These are phyloP conservation scores for Invenusta paracnida DNA, from an alignment of 2,888 invertebrate species.

Conservation along the genomic window DNA sequence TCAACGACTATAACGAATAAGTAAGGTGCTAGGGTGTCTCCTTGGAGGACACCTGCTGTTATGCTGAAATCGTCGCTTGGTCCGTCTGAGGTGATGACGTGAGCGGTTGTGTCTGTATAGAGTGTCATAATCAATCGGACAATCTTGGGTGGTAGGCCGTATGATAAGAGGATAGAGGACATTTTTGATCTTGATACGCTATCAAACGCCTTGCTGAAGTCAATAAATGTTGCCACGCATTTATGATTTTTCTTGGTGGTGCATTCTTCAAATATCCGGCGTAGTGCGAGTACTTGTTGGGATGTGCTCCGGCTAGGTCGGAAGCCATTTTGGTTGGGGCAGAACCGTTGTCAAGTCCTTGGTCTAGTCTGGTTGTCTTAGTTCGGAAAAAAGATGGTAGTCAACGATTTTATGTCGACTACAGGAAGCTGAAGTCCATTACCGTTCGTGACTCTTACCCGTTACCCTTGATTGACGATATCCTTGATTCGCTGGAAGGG, in stretches of 20 bases:
- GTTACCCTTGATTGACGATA: no score
- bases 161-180: neutral
- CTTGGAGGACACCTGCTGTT: conserved; percentile 8
- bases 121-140: neutral
- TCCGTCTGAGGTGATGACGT: neutral
- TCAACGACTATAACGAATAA: neutral
- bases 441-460: no score
- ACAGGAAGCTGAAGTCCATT: no score
- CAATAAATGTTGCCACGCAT: conserved; percentile 15
- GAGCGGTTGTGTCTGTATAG: neutral
- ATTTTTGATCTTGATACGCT: conserved; percentile 5
- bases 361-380: no score
- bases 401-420: no score
- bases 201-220: neutral
- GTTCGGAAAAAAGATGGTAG: no score
- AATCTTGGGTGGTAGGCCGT: neutral
- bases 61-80: neutral
- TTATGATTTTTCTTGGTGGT: neutral
- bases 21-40: conserved; percentile 14
- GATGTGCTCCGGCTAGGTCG: neutral
- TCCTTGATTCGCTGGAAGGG: no score
- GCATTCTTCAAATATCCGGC: neutral
- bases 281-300: conserved; percentile 1
- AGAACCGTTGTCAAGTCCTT: no score
- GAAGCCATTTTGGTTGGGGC: conserved; percentile 18